phyloP scores from a whole-genome alignment of 2,888 invertebrate genomes.

The Clusia tigrina region DNA sequence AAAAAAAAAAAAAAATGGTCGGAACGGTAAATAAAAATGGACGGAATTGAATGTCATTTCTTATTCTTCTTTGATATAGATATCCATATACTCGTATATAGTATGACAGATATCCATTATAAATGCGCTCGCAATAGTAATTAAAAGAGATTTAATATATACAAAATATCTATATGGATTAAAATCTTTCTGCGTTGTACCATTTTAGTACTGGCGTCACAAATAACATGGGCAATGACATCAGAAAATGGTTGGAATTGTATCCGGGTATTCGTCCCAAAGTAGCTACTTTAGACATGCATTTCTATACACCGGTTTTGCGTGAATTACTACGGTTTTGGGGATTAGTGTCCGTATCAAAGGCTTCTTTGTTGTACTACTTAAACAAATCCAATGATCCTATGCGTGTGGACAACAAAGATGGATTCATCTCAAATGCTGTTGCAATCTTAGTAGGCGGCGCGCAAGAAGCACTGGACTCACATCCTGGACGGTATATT shows the following conservation, averaged over 20 bases:
- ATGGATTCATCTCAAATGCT: constrained; percentile 65
- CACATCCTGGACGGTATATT: constrained; percentile 78
- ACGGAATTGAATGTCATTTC: no score
- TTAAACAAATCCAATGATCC: constrained; percentile 64
- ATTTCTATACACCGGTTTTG: constrained; percentile 77
- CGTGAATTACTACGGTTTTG: constrained; percentile 71
- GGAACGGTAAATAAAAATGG: no score
- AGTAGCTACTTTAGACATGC: constrained; percentile 75
- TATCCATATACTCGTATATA: no score
- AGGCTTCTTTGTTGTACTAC: constrained; percentile 47
- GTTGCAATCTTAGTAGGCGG: constrained; percentile 86
- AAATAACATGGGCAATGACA: constrained; percentile 79
- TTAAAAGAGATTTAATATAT: no score
- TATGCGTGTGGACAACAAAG: constrained; percentile 50
- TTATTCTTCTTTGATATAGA: no score
- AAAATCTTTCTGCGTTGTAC: no score
- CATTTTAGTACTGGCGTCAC: constrained; percentile 75
- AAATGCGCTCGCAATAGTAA: no score
- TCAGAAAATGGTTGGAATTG: constrained; percentile 63
- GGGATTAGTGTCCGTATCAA: constrained; percentile 68
- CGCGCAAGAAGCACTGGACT: constrained; percentile 85
- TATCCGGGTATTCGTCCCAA: constrained; percentile 73
- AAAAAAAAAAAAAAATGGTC: no score
- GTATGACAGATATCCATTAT: no score
- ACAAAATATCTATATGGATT: no score